These are phyloP conservation scores for Campoletis raptor DNA, from an alignment of 2,888 invertebrate genomes.

Conservation along the genomic window DNA sequence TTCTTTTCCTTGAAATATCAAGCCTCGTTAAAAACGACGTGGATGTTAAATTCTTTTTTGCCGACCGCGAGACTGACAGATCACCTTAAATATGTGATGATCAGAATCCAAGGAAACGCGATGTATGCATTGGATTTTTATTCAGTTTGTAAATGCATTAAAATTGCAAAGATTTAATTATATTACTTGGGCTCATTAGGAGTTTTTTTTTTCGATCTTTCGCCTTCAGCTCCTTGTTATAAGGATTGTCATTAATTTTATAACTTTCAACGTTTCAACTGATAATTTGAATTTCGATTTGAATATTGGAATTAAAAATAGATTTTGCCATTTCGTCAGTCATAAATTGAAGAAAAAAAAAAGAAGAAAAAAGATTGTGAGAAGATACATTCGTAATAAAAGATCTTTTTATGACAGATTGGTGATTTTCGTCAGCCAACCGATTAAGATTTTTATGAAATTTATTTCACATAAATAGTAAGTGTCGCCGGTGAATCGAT, in stretches of 20 bases:
- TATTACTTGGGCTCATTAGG: not conserved
- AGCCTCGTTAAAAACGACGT: no score
- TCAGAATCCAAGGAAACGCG: no score
- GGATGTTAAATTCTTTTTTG: no score
- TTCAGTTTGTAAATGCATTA: not conserved
- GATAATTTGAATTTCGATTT: not conserved
- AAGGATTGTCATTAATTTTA: not conserved
- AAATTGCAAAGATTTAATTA: not conserved
- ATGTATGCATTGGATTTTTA: not conserved
- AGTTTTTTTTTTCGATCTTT: not conserved
- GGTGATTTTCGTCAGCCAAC: not conserved
- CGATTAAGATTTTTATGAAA: slow-evolving; percentile 10
- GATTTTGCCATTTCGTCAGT: not conserved
- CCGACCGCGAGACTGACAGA: no score
- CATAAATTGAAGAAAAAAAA: not conserved
- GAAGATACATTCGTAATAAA: not conserved
- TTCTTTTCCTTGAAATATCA: no score
- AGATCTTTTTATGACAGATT: not conserved
- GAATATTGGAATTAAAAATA: not conserved
- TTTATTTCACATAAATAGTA: not conserved
- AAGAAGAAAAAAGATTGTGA: not conserved
- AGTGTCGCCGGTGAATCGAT: slow-evolving; percentile 8
- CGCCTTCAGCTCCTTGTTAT: not conserved
- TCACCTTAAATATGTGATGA: no score
- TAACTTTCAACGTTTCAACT: not conserved